Percentiles rank a stretch among this genome's conserved stretches.
These are phyloP conservation scores for Lepidothrix coronata DNA, from an alignment of 2,113 vertebrate species.

Conservation along the genomic window DNA sequence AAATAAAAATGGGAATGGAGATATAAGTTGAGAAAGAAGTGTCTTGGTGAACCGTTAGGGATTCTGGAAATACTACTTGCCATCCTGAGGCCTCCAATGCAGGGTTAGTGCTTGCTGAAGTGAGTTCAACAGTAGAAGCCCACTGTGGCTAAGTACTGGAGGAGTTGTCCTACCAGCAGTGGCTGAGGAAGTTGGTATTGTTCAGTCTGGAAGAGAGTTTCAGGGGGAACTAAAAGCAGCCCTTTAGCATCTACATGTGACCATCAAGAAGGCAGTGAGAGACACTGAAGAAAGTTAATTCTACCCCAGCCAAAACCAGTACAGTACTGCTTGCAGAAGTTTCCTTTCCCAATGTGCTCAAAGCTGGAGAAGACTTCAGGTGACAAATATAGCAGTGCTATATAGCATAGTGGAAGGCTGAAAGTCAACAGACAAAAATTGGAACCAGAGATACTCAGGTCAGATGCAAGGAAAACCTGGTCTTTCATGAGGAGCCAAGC, in stretches of 20 bases:
- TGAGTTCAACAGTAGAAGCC: not conserved
- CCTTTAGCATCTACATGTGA: not conserved
- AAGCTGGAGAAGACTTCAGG: slow-evolving; percentile 81
- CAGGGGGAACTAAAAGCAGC: not conserved
- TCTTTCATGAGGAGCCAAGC: not conserved
- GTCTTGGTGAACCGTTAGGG: not conserved
- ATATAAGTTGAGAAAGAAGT: not conserved
- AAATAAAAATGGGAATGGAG: not conserved
- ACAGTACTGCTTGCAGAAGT: slow-evolving; percentile 87
- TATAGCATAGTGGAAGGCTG: not conserved
- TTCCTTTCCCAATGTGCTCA: slow-evolving; percentile 85
- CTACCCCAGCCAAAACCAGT: not conserved
- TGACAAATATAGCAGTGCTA: slow-evolving; percentile 34
- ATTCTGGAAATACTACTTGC: not conserved
- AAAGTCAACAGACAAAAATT: not conserved
- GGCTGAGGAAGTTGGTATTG: not conserved
- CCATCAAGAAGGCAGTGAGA: not conserved
- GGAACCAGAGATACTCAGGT: not conserved
- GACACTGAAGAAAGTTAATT: not conserved
- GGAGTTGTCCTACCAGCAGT: not conserved
- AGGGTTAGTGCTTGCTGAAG: not conserved
- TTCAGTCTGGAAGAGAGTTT: not conserved
- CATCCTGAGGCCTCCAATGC: not conserved
- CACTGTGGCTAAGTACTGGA: not conserved
- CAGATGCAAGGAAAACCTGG: not conserved